A percentile compares a stretch with the other conserved stretches of the same genome.
These are phyloP conservation scores for Galago senegalensis DNA, from an alignment of 2,797 vertebrate genomes.

Conservation along the genomic window DNA sequence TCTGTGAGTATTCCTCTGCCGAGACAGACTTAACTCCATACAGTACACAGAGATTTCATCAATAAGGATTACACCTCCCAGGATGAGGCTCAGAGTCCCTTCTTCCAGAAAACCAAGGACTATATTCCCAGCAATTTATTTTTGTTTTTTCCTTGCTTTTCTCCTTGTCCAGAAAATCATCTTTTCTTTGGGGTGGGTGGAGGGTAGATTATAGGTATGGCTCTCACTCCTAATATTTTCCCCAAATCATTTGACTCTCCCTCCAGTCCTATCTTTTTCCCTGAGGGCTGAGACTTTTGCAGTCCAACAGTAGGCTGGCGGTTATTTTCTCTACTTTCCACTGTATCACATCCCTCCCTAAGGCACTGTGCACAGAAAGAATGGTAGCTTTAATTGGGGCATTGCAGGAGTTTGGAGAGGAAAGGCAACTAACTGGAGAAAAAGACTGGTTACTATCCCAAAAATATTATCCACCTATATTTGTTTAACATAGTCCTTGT, in stretches of 20 bases:
- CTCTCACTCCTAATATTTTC: slow-evolving; percentile 25
- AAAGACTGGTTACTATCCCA: slow-evolving; percentile 8
- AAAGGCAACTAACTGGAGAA: slow-evolving; percentile 18
- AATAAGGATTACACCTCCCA: rapidly evolving
- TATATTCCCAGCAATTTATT: not conserved
- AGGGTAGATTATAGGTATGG: not conserved
- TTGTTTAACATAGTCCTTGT: slow-evolving; percentile 33
- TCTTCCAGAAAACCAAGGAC: not conserved
- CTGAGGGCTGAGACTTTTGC: slow-evolving; percentile 57
- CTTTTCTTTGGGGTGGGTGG: not conserved
- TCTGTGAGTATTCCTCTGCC: not conserved
- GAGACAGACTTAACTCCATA: not conserved
- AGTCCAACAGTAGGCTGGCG: not conserved
- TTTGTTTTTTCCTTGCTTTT: not conserved
- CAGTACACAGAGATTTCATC: not conserved
- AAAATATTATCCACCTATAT: slow-evolving; percentile 15
- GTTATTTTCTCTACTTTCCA: slow-evolving; percentile 47
- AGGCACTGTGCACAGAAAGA: not conserved
- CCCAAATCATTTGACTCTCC: slow-evolving; percentile 42
- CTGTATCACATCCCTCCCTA: not conserved
- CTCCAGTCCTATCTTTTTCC: not conserved
- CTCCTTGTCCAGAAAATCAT: not conserved
- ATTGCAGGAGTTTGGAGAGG: not conserved
- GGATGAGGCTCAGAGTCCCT: not conserved
- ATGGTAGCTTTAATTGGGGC: slow-evolving; percentile 56